Percentiles rank a stretch among this genome's conserved stretches.
Conservation (phyloP, 2,888 invertebrate species). For the Lamellibrachia satsuma region DNA sequence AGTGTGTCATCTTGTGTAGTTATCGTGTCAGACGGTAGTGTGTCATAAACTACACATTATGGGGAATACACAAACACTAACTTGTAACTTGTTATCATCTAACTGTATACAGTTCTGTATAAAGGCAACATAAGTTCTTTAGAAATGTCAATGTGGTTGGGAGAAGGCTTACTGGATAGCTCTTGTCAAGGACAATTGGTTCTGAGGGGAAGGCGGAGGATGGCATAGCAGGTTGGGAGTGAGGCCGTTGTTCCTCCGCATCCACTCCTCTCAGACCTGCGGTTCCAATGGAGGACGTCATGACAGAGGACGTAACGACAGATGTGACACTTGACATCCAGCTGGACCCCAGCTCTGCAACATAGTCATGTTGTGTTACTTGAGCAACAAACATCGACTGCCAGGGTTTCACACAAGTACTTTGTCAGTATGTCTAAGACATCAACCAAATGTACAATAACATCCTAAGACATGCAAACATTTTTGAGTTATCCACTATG, state of each 20-base stretch:
- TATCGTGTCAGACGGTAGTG: too few relatives aligned
- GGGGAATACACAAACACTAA: too few relatives aligned
- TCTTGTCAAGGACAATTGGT: slow-evolving; percentile 25
- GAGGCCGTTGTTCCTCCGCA: neutral
- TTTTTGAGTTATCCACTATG: too few relatives aligned
- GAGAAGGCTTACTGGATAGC: slow-evolving; percentile 25
- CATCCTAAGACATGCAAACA: too few relatives aligned
- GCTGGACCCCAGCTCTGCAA: slow-evolving; percentile 30
- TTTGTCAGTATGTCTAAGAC: too few relatives aligned
- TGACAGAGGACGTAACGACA: slow-evolving; percentile 25
- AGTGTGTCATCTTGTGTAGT: too few relatives aligned
- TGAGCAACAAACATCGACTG: neutral
- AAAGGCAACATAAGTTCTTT: too few relatives aligned
- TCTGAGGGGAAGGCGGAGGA: neutral
- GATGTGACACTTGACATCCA: slow-evolving; percentile 30
- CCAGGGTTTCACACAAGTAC: neutral
- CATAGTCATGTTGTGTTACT: neutral
- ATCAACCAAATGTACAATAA: too few relatives aligned
- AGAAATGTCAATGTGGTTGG: neutral
- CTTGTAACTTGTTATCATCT: too few relatives aligned
- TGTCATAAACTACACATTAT: too few relatives aligned
- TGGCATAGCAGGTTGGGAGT: slow-evolving; percentile 20
- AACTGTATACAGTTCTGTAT: too few relatives aligned
- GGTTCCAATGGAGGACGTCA: slow-evolving; percentile 27
- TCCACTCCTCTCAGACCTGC: slow-evolving; percentile 26